phyloP scores from a whole-genome alignment of 1,140 invertebrate species.

The Zaprionus inermis region DNA sequence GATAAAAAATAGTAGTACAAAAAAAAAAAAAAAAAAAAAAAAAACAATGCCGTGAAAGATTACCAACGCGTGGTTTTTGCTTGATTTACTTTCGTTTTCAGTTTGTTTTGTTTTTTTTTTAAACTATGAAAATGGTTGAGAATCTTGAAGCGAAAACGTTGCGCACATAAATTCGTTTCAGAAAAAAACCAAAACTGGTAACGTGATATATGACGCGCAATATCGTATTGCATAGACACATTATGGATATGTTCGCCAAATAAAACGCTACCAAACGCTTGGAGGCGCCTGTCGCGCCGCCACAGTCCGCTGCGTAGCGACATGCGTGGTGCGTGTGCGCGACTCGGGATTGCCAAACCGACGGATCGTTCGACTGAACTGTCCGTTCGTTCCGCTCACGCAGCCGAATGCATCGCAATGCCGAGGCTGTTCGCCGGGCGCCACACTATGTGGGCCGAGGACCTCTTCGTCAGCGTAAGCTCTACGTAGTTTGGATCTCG shows the following conservation, averaged over 20 bases:
- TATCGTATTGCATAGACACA: constrained; percentile 6
- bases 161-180: constrained; percentile 15
- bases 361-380: too few species aligned
- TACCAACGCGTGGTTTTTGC: background rate
- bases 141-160: constrained; percentile 30
- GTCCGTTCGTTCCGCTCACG: too few species aligned
- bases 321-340: too few species aligned
- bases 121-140: background rate
- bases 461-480: constrained; percentile 12
- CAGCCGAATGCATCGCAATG: too few species aligned
- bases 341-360: too few species aligned
- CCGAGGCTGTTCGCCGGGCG: constrained; percentile 3
- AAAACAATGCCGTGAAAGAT: background rate
- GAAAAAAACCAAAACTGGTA: background rate
- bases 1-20: constrained; percentile 2
- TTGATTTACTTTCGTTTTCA: constrained; percentile 4
- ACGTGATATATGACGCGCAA: constrained; percentile 13
- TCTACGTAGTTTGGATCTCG: background rate
- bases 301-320: too few species aligned
- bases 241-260: background rate
- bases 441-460: constrained; percentile 6
- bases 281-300: too few species aligned
- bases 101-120: too few species aligned
- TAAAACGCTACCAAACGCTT: background rate
- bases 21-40: constrained; percentile 11